Conservation (phyloP, 2,797 vertebrate species). For the Margarornis squamiger region DNA sequence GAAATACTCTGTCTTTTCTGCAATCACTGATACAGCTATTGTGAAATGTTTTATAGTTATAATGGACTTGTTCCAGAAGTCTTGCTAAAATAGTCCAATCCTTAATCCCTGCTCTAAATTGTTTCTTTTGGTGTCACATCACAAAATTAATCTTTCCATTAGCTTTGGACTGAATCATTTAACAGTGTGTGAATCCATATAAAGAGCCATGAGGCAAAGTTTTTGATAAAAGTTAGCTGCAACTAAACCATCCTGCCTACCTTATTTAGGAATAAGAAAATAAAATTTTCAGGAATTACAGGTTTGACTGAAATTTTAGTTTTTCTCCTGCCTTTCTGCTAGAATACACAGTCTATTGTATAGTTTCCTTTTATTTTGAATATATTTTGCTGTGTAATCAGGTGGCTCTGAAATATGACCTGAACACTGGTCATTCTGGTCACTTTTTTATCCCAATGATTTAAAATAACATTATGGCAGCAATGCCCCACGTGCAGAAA, state of each 20-base stretch:
- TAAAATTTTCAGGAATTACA: constrained; percentile 7
- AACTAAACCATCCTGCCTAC: constrained; percentile 50
- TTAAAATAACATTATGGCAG: background rate
- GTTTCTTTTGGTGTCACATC: constrained; percentile 66
- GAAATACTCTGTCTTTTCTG: background rate
- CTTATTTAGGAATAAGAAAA: constrained; percentile 66
- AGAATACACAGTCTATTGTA: background rate
- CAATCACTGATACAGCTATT: background rate
- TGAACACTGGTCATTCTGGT: background rate
- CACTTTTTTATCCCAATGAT: background rate
- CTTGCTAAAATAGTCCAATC: constrained; percentile 35
- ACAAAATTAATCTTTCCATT: constrained; percentile 75
- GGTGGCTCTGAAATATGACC: background rate
- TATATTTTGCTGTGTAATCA: background rate
- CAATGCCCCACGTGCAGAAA: background rate
- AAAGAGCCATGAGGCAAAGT: constrained; percentile 61
- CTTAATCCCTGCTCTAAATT: constrained; percentile 68
- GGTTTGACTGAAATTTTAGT: background rate
- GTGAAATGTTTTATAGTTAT: constrained; percentile 23
- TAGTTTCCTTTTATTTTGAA: background rate
- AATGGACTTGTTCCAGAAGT: constrained; percentile 58
- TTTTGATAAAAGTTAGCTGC: constrained; percentile 69
- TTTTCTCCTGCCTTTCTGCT: background rate
- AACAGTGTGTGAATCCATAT: constrained; percentile 56
- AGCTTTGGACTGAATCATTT: constrained; percentile 52